A percentile compares a stretch with the other conserved stretches of the same genome.
Evolutionary conservation across 1,140 invertebrate species (phyloP).

Genomic region (Leguminivora glycinivorella): DNA sequence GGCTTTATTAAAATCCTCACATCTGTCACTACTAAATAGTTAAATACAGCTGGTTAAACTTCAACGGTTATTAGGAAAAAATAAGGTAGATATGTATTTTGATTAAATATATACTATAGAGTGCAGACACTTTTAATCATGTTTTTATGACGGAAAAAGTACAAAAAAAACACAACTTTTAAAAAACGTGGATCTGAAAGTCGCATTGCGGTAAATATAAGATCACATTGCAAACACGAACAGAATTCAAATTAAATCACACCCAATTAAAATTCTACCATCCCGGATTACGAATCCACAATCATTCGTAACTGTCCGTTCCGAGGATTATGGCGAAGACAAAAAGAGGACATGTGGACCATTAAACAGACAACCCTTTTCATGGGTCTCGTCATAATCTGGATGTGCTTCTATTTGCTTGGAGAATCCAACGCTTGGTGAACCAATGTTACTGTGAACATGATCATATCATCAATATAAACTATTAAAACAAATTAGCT

Average conservation of each 20-base stretch:
- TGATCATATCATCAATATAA: too few species aligned
- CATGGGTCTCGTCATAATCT: slow-evolving; percentile 34
- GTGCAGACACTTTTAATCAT: too few species aligned
- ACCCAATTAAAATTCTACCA: slow-evolving; percentile 20
- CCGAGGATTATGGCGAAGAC: background rate
- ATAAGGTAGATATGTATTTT: too few species aligned
- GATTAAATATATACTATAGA: too few species aligned
- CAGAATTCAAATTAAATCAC: slow-evolving; percentile 17
- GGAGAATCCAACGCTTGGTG: background rate
- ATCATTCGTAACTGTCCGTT: slow-evolving; percentile 22
- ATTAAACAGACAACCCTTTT: slow-evolving; percentile 42
- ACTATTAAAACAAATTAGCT: too few species aligned
- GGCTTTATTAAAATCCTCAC: too few species aligned
- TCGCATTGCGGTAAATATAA: slow-evolving; percentile 14
- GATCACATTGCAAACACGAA: slow-evolving; percentile 17
- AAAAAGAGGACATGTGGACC: slow-evolving; percentile 24
- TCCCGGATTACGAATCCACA: slow-evolving; percentile 15
- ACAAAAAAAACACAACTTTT: background rate
- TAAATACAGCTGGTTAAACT: too few species aligned
- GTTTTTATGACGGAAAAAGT: background rate
- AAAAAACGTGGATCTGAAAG: too few species aligned
- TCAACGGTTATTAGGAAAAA: too few species aligned
- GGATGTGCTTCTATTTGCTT: background rate
- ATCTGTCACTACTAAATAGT: too few species aligned
- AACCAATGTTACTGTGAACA: background rate